Base-by-base conservation (phyloP, 2,797 vertebrate genomes). In the Helostoma temminkii region DNA sequence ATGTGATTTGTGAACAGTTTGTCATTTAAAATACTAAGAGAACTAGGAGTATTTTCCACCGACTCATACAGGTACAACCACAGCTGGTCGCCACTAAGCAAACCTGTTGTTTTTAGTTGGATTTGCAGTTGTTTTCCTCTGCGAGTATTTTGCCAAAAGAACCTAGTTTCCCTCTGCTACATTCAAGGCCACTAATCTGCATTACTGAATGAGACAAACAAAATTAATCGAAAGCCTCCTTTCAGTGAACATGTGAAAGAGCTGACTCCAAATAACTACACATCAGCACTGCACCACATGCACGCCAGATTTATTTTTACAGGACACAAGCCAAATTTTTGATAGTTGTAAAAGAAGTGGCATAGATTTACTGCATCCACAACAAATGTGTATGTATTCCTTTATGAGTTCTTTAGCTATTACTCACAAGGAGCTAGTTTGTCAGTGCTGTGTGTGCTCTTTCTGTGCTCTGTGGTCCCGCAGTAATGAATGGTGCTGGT, bases 381-480 rank as follows among this genome's bases (percentile, higher is more conserved):
- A 90, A 89, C 88, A 90, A 91, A 87, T 91, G 88, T 91, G 89
- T 90, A 88, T 89, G 86, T 91, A 91, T 91, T 91, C 81, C 87
- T 91, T 91, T 92, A 90, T 90, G 89, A 91, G 89, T 91, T 89
- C 90, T 91, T 92, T 90, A 90, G 91, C 91, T 88, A 92, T 92
- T 90, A 91, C 90, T 93, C 91, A 92, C 89, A 85, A 92, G 90
- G 89, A 91, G 90, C 87, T 90, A 81, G 89, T 92, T 92, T 92
- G 90, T 91, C 91, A 92, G 90, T 92, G 92, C 92, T 92, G 91
- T 91, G 92, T 92, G 88, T 87, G 92, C 92, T 91, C 89, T 91
- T 92, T 92, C 90, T 88, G 85, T 85, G 88, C 85, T 87, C 84
- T 70, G 71, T 84, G 70, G 84, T 87, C 82, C 78, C 39, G 70